Percentiles rank a stretch among this genome's conserved stretches.
Evolutionary conservation across 2,797 vertebrate genomes (phyloP).

Genomic region (Rhinatrema bivittatum): DNA sequence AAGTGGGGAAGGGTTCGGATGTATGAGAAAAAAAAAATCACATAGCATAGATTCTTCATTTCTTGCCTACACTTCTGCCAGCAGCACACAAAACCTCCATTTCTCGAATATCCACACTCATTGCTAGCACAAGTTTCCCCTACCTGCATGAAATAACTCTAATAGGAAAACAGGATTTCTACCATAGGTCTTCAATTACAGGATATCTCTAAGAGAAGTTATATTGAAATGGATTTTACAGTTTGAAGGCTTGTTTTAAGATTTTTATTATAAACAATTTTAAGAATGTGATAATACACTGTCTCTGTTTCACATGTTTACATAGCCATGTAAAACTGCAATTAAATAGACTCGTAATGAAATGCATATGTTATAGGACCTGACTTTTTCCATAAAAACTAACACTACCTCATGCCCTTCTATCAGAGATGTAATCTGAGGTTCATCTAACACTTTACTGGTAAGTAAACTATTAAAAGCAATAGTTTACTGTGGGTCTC

Average conservation of each 20-base stretch:
- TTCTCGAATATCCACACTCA: too few species aligned
- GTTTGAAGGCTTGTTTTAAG: not conserved
- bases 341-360: not conserved
- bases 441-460: conserved; percentile 35
- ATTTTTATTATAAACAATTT: not conserved
- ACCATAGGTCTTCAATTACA: not conserved
- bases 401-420: conserved; percentile 38
- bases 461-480: too few species aligned
- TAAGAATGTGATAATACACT: conserved; percentile 2
- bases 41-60: too few species aligned
- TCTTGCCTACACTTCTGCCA: too few species aligned
- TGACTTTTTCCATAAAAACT: conserved; percentile 29
- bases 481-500: not conserved
- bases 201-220: rapidly evolving
- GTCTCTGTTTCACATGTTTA: conserved; percentile 8
- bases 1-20: too few species aligned
- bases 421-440: conserved; percentile 40
- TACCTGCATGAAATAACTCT: not conserved
- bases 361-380: conserved; percentile 13
- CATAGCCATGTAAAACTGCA: conserved; percentile 14
- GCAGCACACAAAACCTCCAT: too few species aligned
- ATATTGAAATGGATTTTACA: not conserved
- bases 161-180: not conserved
- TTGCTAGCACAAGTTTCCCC: too few species aligned
- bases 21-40: too few species aligned